These are phyloP conservation scores for Passer domesticus DNA, from an alignment of 2,113 vertebrate species.

Conservation along the genomic window DNA sequence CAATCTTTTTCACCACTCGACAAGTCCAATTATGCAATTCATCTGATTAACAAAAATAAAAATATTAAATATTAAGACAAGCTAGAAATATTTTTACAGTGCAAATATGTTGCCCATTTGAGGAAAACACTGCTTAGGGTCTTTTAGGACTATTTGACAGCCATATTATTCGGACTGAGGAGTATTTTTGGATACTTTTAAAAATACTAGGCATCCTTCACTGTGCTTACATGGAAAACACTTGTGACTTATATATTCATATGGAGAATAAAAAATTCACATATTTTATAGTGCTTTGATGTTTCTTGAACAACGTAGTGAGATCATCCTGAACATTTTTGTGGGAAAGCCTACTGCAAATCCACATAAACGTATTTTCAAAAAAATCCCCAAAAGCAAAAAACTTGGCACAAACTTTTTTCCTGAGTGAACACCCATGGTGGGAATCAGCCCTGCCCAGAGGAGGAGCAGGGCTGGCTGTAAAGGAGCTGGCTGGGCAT, in stretches of 20 bases:
- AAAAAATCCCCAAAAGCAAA: background rate
- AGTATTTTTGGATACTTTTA: background rate
- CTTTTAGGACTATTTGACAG: background rate
- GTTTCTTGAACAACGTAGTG: background rate
- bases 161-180: background rate
- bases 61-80: background rate
- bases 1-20: conserved; percentile 73
- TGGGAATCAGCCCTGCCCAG: background rate
- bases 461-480: background rate
- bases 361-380: background rate
- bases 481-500: background rate
- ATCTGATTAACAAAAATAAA: conserved; percentile 69
- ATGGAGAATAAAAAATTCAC: background rate
- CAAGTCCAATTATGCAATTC: conserved; percentile 83
- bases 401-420: background rate
- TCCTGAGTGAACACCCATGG: background rate
- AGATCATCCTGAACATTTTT: background rate
- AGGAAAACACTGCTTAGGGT: background rate
- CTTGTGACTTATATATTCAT: background rate
- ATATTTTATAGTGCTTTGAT: background rate
- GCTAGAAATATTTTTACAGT: background rate
- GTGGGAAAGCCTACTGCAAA: background rate
- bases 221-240: background rate
- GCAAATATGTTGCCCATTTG: background rate
- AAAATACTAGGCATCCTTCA: background rate